Percentiles rank a stretch among this genome's conserved stretches.
phyloP scores from a whole-genome alignment of 2,797 vertebrate genomes.

The Capromys pilorides region DNA sequence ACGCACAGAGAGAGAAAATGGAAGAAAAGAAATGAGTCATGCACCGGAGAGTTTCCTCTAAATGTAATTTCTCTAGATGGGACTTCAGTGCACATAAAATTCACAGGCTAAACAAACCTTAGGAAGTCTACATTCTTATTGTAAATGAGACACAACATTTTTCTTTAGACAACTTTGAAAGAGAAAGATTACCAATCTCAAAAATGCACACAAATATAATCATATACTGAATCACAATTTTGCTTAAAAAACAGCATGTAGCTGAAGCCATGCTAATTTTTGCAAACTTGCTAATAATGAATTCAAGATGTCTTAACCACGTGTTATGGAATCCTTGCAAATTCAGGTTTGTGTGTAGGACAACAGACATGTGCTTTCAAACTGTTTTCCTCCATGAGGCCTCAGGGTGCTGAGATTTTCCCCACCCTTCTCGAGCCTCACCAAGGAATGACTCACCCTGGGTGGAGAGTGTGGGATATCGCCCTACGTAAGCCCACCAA shows the following conservation, averaged over 20 bases:
- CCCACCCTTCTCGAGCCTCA: constrained; percentile 31
- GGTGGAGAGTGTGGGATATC: constrained; percentile 30
- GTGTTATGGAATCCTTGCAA: constrained; percentile 11
- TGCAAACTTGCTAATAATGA: constrained; percentile 56
- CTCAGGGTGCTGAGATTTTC: constrained; percentile 47
- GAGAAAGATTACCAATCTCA: constrained; percentile 24
- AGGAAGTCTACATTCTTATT: neutral
- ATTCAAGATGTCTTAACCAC: constrained; percentile 65
- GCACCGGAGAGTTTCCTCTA: neutral
- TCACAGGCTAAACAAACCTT: neutral
- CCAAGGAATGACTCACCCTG: constrained; percentile 51
- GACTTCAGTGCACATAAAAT: neutral
- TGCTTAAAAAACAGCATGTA: neutral
- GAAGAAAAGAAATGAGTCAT: neutral
- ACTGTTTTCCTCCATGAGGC: constrained; percentile 50
- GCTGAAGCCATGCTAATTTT: constrained; percentile 24
- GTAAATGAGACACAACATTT: neutral
- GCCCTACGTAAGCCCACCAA: constrained; percentile 64
- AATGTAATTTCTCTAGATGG: neutral
- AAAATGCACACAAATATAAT: neutral
- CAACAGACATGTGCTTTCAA: neutral
- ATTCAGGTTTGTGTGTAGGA: constrained; percentile 33
- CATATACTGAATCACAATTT: constrained; percentile 11
- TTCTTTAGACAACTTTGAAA: constrained; percentile 31
- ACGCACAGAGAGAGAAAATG: neutral